Base-by-base conservation (phyloP, 2,797 vertebrate species). In the Pantherophis alleghaniensis region DNA sequence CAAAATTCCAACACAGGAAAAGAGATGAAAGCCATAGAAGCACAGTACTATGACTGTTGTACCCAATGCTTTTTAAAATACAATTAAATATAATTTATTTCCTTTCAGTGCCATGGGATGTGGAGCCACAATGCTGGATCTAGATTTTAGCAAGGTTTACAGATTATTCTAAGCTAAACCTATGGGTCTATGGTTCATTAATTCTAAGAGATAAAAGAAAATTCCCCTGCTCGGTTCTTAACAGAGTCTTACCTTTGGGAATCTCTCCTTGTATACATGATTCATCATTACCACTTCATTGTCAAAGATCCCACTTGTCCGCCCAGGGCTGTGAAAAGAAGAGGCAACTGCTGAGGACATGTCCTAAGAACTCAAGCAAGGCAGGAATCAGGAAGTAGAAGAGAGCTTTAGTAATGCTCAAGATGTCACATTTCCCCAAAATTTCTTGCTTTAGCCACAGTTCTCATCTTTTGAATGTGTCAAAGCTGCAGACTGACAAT, bases 221-320 rank as follows among this genome's bases (percentile, higher is more conserved):
- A 55, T 16, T 24, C 55, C 57, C 14, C 12, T 13, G 47, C 12
- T 16, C 0, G 0, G 26, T 5, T 55, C 3, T 69, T 0, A 2
- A 90, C 74, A 7, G 96, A 16, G 69, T 11, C 90, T 61, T 97
- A 99, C 99, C 99, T 99, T 99, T 51, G 99, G 99, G 97, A 99
- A 99, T 86, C 99, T 98, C 93, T 99, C 99, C 96, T 98, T 99
- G 98, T 99, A 99, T 96, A 99, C 99, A 89, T 99, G 99, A 96
- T 99, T 99, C 99, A 99, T 99, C 99, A 99, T 99, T 94, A 99
- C 98, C 28, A 99, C 98, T 97, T 99, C 99, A 4, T 99, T 99
- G 97, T 99, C 99, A 51, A 99, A 99, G 28, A 98, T 98, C 94
- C 98, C 98, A 0, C 97, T 98, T 0, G 99, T 98, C 91, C 99